phyloP scores from a whole-genome alignment of 2,113 vertebrate genomes.

The Ellobius talpinus region DNA sequence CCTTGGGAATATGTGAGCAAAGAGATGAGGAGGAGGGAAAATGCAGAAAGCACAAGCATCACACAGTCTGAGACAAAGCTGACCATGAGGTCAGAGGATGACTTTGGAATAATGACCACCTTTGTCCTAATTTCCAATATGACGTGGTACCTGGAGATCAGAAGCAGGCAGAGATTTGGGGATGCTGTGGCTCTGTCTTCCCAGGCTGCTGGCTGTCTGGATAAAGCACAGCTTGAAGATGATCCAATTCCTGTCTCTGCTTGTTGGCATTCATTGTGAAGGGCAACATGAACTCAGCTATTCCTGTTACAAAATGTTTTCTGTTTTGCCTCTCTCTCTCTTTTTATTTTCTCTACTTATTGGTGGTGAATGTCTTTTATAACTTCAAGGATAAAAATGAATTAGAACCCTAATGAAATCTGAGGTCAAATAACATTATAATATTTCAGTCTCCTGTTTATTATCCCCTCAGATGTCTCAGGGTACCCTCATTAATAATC shows the following conservation, averaged over 20 bases:
- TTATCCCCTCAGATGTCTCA: background rate
- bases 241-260: background rate
- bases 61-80: background rate
- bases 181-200: background rate
- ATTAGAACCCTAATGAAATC: slow-evolving; percentile 15
- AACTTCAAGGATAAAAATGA: slow-evolving; percentile 15
- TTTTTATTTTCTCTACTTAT: background rate
- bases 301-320: background rate
- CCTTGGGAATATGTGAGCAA: background rate
- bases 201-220: background rate
- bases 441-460: slow-evolving; percentile 16
- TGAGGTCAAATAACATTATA: background rate
- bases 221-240: background rate
- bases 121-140: no score
- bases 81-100: no score
- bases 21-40: background rate
- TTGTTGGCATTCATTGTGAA: background rate
- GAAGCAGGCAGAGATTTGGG: background rate
- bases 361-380: background rate
- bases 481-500: background rate
- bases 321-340: background rate
- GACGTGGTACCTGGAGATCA: background rate
- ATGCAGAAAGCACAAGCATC: no score
- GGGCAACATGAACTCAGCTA: background rate
- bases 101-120: background rate